These are phyloP conservation scores for Clusia tigrina DNA, from an alignment of 2,888 invertebrate genomes.

Conservation along the genomic window DNA sequence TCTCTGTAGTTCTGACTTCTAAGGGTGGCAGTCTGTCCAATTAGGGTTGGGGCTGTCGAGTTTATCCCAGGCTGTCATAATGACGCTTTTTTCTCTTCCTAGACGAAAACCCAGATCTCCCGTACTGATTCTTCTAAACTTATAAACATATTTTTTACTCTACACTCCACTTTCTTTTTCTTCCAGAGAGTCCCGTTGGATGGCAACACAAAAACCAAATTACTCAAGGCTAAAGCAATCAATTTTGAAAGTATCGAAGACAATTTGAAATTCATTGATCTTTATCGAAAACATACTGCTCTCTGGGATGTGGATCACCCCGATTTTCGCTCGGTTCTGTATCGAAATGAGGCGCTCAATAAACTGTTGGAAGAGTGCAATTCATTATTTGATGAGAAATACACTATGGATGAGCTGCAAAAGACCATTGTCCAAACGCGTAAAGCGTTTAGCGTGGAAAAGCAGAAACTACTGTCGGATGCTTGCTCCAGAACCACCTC, in stretches of 20 bases:
- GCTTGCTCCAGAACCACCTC: constrained; percentile 17
- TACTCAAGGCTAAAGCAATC: constrained; percentile 44
- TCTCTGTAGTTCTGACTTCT: too few species aligned
- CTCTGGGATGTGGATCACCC: constrained; percentile 59
- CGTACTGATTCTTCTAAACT: too few species aligned
- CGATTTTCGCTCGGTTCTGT: constrained; percentile 52
- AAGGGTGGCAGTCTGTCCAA: too few species aligned
- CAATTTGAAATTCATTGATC: constrained; percentile 52
- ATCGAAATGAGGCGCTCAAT: constrained; percentile 47
- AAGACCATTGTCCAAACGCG: constrained; percentile 50
- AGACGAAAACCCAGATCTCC: too few species aligned
- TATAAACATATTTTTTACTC: too few species aligned
- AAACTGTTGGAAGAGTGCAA: constrained; percentile 53
- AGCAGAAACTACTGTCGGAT: constrained; percentile 40
- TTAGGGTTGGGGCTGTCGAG: too few species aligned
- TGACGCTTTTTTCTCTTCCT: too few species aligned
- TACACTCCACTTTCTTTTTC: too few species aligned
- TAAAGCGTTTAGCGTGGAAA: constrained; percentile 50
- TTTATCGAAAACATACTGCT: constrained; percentile 49
- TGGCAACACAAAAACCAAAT: constrained; percentile 46
- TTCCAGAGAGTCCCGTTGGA: constrained; percentile 48
- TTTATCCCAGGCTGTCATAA: too few species aligned
- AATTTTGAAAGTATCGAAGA: constrained; percentile 42
- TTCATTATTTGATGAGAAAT: constrained; percentile 37
- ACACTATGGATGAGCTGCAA: constrained; percentile 46